These are phyloP conservation scores for Strix uralensis DNA, from an alignment of 2,113 vertebrate genomes.

Conservation along the genomic window DNA sequence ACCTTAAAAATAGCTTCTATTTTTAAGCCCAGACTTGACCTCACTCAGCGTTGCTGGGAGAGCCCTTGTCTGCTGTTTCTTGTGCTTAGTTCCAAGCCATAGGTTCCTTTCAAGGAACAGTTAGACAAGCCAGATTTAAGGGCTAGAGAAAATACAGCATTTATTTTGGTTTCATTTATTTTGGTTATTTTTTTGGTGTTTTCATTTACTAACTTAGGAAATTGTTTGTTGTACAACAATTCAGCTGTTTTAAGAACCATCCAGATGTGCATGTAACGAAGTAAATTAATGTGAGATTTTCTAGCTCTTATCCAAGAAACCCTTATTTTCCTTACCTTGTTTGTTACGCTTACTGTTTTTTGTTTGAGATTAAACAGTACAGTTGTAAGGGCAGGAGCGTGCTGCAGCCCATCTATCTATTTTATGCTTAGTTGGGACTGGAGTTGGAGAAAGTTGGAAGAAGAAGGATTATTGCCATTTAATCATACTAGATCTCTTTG, in stretches of 20 bases:
- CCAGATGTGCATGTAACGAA: not conserved
- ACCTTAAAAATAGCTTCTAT: not conserved
- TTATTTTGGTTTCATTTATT: not conserved
- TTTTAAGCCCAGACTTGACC: not conserved
- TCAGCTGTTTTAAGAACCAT: not conserved
- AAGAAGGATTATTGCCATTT: not conserved
- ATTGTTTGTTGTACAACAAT: not conserved
- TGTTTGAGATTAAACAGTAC: not conserved
- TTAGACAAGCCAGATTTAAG: not conserved
- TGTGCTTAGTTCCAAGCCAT: not conserved
- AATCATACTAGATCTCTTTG: not conserved
- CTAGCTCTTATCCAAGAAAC: not conserved
- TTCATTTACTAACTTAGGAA: not conserved
- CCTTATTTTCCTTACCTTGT: not conserved
- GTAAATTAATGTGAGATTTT: not conserved
- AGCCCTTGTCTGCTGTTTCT: not conserved
- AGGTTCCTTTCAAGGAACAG: not conserved
- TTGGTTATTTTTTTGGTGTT: not conserved
- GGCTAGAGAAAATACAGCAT: not conserved
- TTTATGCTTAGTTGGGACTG: not conserved
- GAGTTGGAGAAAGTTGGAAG: not conserved
- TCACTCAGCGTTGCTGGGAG: not conserved
- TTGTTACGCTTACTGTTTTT: not conserved
- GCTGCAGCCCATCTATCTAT: not conserved
- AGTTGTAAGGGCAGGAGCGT: not conserved